Evolutionary conservation across 1,140 invertebrate species (phyloP).

Genomic region (Probaryconus sp.): DNA sequence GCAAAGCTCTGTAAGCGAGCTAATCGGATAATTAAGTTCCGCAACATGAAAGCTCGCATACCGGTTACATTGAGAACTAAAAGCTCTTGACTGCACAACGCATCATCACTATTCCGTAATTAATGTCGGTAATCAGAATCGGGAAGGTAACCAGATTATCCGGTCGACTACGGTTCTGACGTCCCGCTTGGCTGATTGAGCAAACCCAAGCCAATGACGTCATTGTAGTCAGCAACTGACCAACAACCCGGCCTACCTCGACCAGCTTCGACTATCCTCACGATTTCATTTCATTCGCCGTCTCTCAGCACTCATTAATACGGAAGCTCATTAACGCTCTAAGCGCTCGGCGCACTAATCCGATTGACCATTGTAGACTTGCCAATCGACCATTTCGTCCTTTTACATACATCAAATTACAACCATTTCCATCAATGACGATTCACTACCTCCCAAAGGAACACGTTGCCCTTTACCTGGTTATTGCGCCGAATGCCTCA

Average conservation of each 20-base stretch:
- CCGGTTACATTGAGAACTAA: conserved; percentile 55
- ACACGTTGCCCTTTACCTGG: too few species aligned
- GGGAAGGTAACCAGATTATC: conserved; percentile 73
- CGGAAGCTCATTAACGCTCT: conserved; percentile 64
- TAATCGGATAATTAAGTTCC: conserved; percentile 71
- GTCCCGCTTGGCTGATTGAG: conserved; percentile 69
- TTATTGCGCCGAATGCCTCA: too few species aligned
- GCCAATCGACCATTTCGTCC: conserved; percentile 26
- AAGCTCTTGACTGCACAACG: conserved; percentile 66
- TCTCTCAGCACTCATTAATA: conserved; percentile 65
- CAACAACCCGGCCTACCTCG: conserved; percentile 47
- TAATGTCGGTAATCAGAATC: conserved; percentile 74
- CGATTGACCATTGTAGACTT: conserved; percentile 39
- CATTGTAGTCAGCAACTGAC: conserved; percentile 54
- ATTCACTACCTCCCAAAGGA: too few species aligned
- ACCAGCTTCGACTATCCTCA: conserved; percentile 51
- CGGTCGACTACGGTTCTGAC: conserved; percentile 68
- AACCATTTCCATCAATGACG: too few species aligned
- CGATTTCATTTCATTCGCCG: conserved; percentile 40
- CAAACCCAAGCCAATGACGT: conserved; percentile 64
- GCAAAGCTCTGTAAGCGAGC: conserved; percentile 54
- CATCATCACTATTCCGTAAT: conserved; percentile 73
- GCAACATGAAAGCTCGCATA: conserved; percentile 60
- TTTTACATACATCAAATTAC: conserved; percentile 38
- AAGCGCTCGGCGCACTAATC: conserved; percentile 30